A percentile compares a stretch with the other conserved stretches of the same genome.
phyloP scores from a whole-genome alignment of 2,888 invertebrate species.

The Saturnia japonica region DNA sequence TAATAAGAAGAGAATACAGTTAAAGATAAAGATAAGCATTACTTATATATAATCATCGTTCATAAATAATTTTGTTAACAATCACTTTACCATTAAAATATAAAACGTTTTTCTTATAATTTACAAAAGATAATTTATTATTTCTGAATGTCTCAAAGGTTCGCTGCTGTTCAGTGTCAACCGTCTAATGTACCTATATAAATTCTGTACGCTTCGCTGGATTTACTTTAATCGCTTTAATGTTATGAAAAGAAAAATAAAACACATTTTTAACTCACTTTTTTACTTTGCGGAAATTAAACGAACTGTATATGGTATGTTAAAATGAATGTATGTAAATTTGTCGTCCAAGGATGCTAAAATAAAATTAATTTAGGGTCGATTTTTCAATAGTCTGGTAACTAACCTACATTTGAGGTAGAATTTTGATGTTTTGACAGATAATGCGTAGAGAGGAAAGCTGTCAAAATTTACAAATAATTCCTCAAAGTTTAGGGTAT shows the following conservation, averaged over 20 bases:
- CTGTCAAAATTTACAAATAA: too few species aligned
- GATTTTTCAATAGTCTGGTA: too few species aligned
- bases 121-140: neutral
- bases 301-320: neutral
- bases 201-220: slow-evolving; percentile 41
- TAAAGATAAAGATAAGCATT: too few species aligned
- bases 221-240: slow-evolving; percentile 35
- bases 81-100: neutral
- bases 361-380: neutral
- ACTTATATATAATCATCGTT: neutral
- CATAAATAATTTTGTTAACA: neutral
- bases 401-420: too few species aligned
- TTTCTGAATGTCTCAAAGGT: slow-evolving; percentile 20
- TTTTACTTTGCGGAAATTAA: neutral
- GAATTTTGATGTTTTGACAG: too few species aligned
- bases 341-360: neutral
- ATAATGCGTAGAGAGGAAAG: too few species aligned
- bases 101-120: neutral
- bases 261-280: slow-evolving; percentile 25
- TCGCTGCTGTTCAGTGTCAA: slow-evolving; percentile 31
- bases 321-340: neutral
- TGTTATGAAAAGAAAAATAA: slow-evolving; percentile 29
- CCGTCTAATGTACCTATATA: slow-evolving; percentile 41
- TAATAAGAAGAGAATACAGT: too few species aligned
- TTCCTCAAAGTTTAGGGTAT: too few species aligned